Base-by-base conservation (phyloP, 2,888 invertebrate species). In the Sisyra nigra region DNA sequence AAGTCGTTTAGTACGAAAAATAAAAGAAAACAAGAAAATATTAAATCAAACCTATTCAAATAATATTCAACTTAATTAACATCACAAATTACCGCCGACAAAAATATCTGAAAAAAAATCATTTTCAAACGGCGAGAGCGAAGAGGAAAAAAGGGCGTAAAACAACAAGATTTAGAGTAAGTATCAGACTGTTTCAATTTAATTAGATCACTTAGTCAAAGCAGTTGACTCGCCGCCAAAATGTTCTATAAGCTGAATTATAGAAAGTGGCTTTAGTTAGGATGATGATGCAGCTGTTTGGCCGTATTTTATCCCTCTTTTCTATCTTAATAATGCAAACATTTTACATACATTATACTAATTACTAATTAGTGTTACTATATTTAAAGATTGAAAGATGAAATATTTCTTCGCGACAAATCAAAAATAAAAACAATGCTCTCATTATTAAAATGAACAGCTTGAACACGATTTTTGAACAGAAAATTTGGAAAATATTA, bases 311-410 rank as follows among this genome's bases (percentile, higher is more conserved):
- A 14, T 13, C 14, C 34, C 34, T 14, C 34, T 24, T 24, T 24
- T 24, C 24, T 24, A 24, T 24, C 34, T 14, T 34, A 34, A 34
- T 19, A 19, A 39, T 13, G 13, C 19, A 39, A 13, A 19, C 41
- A 32, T 31, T 33, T 18, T 32, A 14, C 15, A 41, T 31, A 18
- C 32, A 31, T 42, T n/a, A 29, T 30, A 14, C 17, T 42, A 42
- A 42, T 42, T 35, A 42, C 42, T 42, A 42, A 42, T 42, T 42
- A 42, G 42, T 42, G 42, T 42, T 35, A 24, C 42, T 42, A 42
- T 42, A 35, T 42, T 29, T 10, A 35, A 29, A 14, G 11, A 40
- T 14, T 35, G 17, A 24, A 24, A 24, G 24, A 24, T 24, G 24
- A 24, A 24, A 24, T 24, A 24, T 24, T 24, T 24, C 24, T 7